Base-by-base conservation (phyloP, 2,888 invertebrate genomes). In the Aphidoletes aphidimyza region DNA sequence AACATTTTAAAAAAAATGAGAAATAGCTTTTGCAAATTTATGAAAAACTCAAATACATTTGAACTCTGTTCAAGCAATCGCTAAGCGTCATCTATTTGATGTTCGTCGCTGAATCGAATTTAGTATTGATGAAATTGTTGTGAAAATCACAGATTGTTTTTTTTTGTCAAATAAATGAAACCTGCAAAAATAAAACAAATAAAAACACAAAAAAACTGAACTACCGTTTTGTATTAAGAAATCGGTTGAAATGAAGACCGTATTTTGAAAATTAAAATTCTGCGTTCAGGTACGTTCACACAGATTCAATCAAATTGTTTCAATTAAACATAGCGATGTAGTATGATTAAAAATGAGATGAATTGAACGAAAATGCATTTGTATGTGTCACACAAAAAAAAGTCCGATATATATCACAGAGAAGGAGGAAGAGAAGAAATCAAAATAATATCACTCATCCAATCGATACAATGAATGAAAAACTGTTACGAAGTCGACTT, bases 121-220 rank as follows among this genome's bases (percentile, higher is more conserved):
- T 69, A 30, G 30, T 69, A 30, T 54, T 54, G 54, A 54, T 22
- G 54, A 54, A n/a, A 54, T 30, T 30, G 3, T 69, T 69, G 69
- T 69, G 69, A 69, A 69, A 30, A n/a, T 69, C 69, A 69, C 14
- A 69, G 34, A 69, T 69, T 69, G 11, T 34, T 69, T 69, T 69
- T n/a, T n/a, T n/a, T n/a, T n/a, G n/a, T n/a, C n/a, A 14, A 69
- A 69, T 69, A 69, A 69, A 69, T 11, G 54, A 54, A 69, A 69
- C 34, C 69, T 69, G 69, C 69, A 69, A 34, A 69, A 69, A 30
- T 14, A 47, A 17, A 39, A 39, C 5, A 39, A 39, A 39, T 8
- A 39, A 39, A 39, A 39, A 39, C 39, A 39, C 39, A 39, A 39
- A 39, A 5, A 39, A 8, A 39, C 30, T 30, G 69, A 69, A 69